These are phyloP conservation scores for Ceratina japonica DNA, from an alignment of 1,140 invertebrate species.

Conservation along the genomic window DNA sequence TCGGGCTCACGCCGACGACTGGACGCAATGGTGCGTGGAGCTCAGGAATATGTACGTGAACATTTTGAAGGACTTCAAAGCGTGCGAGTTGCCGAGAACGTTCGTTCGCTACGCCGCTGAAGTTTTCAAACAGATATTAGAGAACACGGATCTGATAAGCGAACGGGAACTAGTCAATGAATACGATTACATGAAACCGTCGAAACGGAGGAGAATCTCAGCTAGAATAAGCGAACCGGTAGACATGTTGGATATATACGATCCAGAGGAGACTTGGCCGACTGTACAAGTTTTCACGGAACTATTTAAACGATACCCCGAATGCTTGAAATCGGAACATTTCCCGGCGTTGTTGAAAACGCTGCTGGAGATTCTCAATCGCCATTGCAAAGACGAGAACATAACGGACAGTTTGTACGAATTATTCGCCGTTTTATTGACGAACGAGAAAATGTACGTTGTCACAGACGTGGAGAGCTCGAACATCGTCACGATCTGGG, in stretches of 20 bases:
- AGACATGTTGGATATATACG: constrained; percentile 56
- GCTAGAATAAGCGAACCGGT: constrained; percentile 52
- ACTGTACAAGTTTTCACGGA: constrained; percentile 65
- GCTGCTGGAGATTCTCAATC: constrained; percentile 69
- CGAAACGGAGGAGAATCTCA: constrained; percentile 58
- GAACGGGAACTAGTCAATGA: constrained; percentile 18
- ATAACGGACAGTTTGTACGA: constrained; percentile 73
- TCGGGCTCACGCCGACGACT: constrained; percentile 59
- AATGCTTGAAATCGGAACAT: constrained; percentile 68
- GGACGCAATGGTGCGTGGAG: constrained; percentile 66
- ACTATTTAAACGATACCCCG: constrained; percentile 74
- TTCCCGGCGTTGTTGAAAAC: constrained; percentile 71
- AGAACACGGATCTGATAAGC: constrained; percentile 35
- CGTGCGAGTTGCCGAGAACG: constrained; percentile 43
- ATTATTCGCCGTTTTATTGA: constrained; percentile 67
- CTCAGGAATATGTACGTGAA: constrained; percentile 62
- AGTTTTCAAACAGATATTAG: constrained; percentile 67
- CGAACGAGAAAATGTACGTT: constrained; percentile 64
- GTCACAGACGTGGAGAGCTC: constrained; percentile 38
- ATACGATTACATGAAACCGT: constrained; percentile 35
- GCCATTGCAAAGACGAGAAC: constrained; percentile 68
- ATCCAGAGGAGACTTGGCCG: constrained; percentile 60
- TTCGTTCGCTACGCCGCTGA: constrained; percentile 65
- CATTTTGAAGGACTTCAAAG: constrained; percentile 64
- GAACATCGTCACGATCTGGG: constrained; percentile 74